Evolutionary conservation across 2,113 vertebrate genomes (phyloP), one percentile per base, ranked within the genome.

Genomic region (Paracyprichromis sp.): DNA sequence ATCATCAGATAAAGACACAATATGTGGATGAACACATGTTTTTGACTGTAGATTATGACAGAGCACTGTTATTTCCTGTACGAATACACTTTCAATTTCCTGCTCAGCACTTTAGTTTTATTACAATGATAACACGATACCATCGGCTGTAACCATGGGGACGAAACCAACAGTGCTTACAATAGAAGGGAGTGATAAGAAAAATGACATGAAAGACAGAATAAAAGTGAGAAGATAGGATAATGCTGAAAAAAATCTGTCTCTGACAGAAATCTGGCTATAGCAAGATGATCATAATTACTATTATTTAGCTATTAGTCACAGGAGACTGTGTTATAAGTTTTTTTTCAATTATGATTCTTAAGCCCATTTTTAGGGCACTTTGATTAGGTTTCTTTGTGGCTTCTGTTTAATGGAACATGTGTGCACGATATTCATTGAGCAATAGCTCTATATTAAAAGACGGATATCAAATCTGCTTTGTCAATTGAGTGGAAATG

Each of bases 51-150:
- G 97, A 97, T 98, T 98, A 98, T 98, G 98, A 99, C 97, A 94
- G 97, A 98, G 97, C 97, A 96, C 97, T 96, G 97, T 99, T 97
- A 99, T 99, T 99, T 99, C 98, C 98, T 98, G 97, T 97, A 96
- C 94, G 96, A 98, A 97, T 98, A 98, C 97, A 97, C 97, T 98
- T 98, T 97, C 98, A 99, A 99, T 99, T 99, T 99, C 98, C 98
- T 98, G 97, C 96, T 96, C 96, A 91, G 94, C 95, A 93, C 97
- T 97, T 97, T 97, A 96, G 95, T 97, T 97, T 97, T 97, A 95
- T 92, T 97, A 94, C 93, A 83, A 57, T 93, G 97, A 97, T 96
- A 95, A 96, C 88, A 86, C 66, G 97, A 97, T 97, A 98, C 92
- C 95, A 97, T 97, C 97, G 95, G 92, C 93, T 50, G 93, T 94